A percentile compares a stretch with the other conserved stretches of the same genome.
These are phyloP conservation scores for Eudyptes chrysolophus DNA, from an alignment of 2,113 vertebrate genomes.

Conservation along the genomic window DNA sequence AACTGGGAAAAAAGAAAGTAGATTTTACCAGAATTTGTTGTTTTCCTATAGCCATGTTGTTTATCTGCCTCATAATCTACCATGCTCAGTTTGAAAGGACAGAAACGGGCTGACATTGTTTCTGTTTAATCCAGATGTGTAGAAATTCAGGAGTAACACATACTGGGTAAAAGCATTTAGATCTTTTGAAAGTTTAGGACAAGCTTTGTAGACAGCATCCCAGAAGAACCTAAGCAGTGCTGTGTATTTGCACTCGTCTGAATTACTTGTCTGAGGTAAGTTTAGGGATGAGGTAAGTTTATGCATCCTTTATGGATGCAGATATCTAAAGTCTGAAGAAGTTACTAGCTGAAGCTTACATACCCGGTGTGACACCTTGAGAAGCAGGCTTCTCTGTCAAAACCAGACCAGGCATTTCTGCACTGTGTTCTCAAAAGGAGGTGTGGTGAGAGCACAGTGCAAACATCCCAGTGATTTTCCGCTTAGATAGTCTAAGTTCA, in stretches of 20 bases:
- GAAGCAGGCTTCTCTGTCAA: background rate
- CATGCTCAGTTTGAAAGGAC: background rate
- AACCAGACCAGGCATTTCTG: background rate
- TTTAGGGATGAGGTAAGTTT: background rate
- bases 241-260: background rate
- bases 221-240: background rate
- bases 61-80: background rate
- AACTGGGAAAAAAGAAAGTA: background rate
- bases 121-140: background rate
- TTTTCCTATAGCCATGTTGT: background rate
- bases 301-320: background rate
- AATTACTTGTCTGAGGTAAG: background rate
- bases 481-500: background rate
- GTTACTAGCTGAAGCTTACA: background rate
- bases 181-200: background rate
- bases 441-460: background rate
- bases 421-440: background rate
- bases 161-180: background rate
- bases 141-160: background rate
- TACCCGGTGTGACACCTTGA: rapidly evolving
- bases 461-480: background rate
- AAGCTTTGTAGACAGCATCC: background rate
- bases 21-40: background rate
- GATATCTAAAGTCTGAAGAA: background rate
- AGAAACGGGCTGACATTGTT: background rate